These are phyloP conservation scores for Diaprepes abbreviatus DNA, from an alignment of 2,888 invertebrate genomes.

Conservation along the genomic window DNA sequence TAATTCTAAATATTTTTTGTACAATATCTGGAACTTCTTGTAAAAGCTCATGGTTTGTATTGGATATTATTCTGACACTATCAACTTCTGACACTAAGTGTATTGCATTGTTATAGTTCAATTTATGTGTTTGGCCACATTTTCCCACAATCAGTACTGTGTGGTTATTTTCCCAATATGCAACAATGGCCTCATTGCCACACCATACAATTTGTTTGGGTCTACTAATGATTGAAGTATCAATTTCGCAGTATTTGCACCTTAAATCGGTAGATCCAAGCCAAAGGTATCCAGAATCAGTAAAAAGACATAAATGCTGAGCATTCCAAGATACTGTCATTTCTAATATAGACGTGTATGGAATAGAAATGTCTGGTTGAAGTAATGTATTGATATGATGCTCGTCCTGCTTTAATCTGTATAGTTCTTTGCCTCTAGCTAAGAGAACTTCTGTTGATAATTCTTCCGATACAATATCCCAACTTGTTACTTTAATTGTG, in stretches of 20 bases:
- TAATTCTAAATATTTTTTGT: conserved; percentile 90
- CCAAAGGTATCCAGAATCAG: conserved; percentile 89
- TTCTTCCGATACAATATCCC: too few relatives aligned
- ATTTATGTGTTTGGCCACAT: conserved; percentile 78
- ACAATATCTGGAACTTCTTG: conserved; percentile 89
- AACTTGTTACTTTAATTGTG: too few relatives aligned
- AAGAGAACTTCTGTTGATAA: too few relatives aligned
- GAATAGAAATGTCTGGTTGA: conserved; percentile 63
- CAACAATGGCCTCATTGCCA: conserved; percentile 89
- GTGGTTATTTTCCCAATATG: conserved; percentile 83
- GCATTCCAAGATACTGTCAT: conserved; percentile 91
- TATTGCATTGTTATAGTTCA: conserved; percentile 83
- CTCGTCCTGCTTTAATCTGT: too few relatives aligned
- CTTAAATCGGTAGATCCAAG: conserved; percentile 89
- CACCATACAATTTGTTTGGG: conserved; percentile 90
- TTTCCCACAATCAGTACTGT: conserved; percentile 80
- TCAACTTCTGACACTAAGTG: conserved; percentile 91
- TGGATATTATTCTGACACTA: conserved; percentile 88
- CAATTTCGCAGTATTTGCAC: conserved; percentile 82
- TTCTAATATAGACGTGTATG: conserved; percentile 74
- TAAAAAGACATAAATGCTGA: conserved; percentile 86
- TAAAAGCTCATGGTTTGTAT: conserved; percentile 87
- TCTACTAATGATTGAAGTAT: conserved; percentile 79
- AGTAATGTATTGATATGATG: too few relatives aligned
- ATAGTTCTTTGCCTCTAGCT: too few relatives aligned